Conservation (phyloP, 2,888 invertebrate species). For the Shargacucullia verbasci region DNA sequence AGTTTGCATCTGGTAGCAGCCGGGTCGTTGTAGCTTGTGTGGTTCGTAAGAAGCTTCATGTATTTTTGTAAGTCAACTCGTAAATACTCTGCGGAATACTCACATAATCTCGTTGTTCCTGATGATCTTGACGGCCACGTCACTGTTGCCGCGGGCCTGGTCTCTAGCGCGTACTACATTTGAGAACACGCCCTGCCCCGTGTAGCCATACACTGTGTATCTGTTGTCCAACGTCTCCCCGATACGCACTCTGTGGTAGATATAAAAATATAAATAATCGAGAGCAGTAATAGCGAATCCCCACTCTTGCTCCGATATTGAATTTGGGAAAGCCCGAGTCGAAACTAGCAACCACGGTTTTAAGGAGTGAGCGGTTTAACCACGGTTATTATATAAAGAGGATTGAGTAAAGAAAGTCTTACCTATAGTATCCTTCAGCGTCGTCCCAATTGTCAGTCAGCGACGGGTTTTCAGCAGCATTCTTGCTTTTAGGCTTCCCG, state of each 20-base stretch:
- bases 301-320: no score
- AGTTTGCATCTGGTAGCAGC: no score
- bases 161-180: conserved; percentile 98
- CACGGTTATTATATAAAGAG: no score
- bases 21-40: no score
- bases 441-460: conserved; percentile 99
- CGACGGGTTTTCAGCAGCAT: conserved; percentile 90
- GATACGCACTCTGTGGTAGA: conserved; percentile 92
- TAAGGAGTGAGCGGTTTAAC: no score
- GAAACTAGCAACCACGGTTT: no score
- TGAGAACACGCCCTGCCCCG: conserved; percentile 99
- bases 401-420: conserved; percentile 13
- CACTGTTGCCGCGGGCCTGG: conserved; percentile 94
- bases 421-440: conserved; percentile 99
- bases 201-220: conserved; percentile 98
- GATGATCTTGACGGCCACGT: conserved; percentile 99
- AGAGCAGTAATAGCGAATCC: no score
- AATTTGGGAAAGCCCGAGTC: no score
- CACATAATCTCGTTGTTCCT: conserved; percentile 99
- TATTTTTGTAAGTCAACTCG: no score
- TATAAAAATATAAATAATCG: not conserved
- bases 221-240: conserved; percentile 97
- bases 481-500: conserved; percentile 69
- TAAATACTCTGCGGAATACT: conserved; percentile 72
- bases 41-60: no score